These are phyloP conservation scores for Leistus spinibarbis DNA, from an alignment of 2,888 invertebrate genomes.

Conservation along the genomic window DNA sequence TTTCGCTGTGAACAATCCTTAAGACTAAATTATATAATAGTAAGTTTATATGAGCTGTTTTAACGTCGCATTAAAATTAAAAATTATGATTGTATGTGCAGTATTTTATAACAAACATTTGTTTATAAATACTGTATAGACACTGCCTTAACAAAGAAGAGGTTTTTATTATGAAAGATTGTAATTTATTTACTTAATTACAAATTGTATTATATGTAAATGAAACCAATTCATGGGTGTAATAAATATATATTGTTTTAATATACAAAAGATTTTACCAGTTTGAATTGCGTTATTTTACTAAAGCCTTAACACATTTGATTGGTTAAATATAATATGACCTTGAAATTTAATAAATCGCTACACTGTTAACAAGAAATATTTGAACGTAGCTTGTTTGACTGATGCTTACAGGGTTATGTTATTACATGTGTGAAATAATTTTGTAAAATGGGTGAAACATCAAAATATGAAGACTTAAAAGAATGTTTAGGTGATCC, in stretches of 20 bases:
- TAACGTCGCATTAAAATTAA: conserved; percentile 24
- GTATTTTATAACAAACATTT: conserved; percentile 23
- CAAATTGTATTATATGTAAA: conserved; percentile 35
- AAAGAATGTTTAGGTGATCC: conserved; percentile 42
- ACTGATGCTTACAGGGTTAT: neutral
- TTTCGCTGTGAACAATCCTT: too few relatives aligned
- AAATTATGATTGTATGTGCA: conserved; percentile 22
- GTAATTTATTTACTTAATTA: conserved; percentile 25
- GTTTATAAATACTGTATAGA: conserved; percentile 32
- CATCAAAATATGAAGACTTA: conserved; percentile 26
- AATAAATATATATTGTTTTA: conserved; percentile 35
- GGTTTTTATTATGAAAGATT: conserved; percentile 21
- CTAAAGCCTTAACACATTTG: neutral
- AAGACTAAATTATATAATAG: neutral
- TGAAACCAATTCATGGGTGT: conserved; percentile 31
- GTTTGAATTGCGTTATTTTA: too few relatives aligned
- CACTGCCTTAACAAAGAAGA: conserved; percentile 30
- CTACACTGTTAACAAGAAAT: neutral
- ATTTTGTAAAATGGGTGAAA: conserved; percentile 39
- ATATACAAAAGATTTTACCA: neutral
- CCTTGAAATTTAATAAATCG: neutral
- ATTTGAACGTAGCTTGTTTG: neutral
- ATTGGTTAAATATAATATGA: neutral
- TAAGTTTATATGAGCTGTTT: conserved; percentile 33
- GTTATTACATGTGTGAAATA: conserved; percentile 22